Percentiles rank a stretch among this genome's conserved stretches.
Evolutionary conservation across 2,113 vertebrate genomes (phyloP).

Genomic region (Semnornis frantzii): DNA sequence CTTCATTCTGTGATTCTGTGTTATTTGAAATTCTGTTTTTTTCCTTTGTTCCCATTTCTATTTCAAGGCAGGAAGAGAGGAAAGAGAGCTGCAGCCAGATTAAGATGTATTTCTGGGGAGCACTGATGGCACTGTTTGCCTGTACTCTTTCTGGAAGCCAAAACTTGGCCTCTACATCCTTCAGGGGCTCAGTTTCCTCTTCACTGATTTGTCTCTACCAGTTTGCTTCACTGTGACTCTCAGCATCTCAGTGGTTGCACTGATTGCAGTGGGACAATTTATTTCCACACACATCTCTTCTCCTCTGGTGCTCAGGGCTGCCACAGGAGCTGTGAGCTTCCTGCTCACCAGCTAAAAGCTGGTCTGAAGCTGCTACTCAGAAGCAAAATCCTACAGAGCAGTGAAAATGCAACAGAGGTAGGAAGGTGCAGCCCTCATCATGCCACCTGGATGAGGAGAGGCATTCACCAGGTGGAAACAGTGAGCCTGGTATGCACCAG

Average conservation of each 20-base stretch:
- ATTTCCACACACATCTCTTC: background rate
- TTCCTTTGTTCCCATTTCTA: background rate
- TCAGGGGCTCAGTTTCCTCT: background rate
- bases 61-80: background rate
- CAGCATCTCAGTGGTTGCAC: rapidly evolving
- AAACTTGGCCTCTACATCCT: background rate
- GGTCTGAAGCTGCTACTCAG: background rate
- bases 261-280: background rate
- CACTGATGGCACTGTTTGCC: background rate
- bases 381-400: background rate
- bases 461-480: background rate
- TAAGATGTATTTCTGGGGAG: background rate
- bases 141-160: background rate
- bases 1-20: no score
- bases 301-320: background rate
- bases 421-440: background rate
- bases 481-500: background rate
- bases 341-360: rapidly evolving
- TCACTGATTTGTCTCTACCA: background rate
- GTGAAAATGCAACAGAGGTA: background rate
- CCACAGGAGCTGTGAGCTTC: rapidly evolving
- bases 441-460: background rate
- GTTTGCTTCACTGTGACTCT: background rate
- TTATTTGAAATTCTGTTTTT: background rate
- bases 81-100: background rate